These are phyloP conservation scores for Neotoma lepida DNA, from an alignment of 2,113 vertebrate genomes.

Conservation along the genomic window DNA sequence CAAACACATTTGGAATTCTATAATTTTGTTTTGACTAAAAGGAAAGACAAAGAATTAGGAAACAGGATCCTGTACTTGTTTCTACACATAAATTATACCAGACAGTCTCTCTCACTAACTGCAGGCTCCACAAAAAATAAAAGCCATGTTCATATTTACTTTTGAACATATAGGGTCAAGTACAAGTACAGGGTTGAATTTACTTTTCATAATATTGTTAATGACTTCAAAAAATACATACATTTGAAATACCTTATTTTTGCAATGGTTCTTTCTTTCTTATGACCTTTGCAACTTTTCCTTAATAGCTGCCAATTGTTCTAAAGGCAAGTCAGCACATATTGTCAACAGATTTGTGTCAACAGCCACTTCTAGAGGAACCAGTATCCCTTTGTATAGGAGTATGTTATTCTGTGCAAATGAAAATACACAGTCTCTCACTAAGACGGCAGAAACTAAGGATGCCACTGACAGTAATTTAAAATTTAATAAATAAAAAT, in stretches of 20 bases:
- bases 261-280: constrained; percentile 37
- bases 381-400: constrained; percentile 30
- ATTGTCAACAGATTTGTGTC: constrained; percentile 49
- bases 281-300: not conserved
- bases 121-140: not conserved
- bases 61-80: constrained; percentile 20
- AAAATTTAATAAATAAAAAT: constrained; percentile 70
- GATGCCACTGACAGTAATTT: constrained; percentile 54
- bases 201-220: constrained; percentile 24
- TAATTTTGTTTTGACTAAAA: constrained; percentile 42
- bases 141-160: not conserved
- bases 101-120: constrained; percentile 29
- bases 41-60: not conserved
- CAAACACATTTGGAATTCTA: constrained; percentile 36
- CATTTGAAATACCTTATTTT: not conserved
- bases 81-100: constrained; percentile 7
- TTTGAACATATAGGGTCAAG: not conserved
- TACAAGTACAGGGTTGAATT: constrained; percentile 18
- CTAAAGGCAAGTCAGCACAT: constrained; percentile 57
- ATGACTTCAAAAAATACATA: constrained; percentile 41
- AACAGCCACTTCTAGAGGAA: constrained; percentile 62
- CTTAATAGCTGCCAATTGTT: constrained; percentile 58
- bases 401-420: constrained; percentile 68
- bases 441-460: constrained; percentile 40
- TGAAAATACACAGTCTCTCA: constrained; percentile 29